Evolutionary conservation across 2,113 vertebrate species (phyloP).

Genomic region (Anguilla rostrata): DNA sequence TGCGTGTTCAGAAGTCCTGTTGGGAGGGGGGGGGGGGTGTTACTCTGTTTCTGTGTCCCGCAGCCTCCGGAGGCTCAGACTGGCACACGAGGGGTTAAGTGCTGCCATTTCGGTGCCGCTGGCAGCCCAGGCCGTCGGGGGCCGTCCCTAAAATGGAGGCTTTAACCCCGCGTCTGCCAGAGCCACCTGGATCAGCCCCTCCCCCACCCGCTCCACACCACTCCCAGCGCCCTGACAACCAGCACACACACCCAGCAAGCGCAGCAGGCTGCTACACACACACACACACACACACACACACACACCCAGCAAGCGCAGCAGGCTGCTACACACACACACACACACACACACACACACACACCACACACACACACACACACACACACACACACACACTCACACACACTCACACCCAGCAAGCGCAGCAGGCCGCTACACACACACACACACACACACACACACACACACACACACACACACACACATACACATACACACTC

Average conservation of each 20-base stretch:
- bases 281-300: not conserved
- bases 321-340: not conserved
- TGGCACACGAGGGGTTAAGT: conserved; percentile 81
- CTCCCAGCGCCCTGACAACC: not conserved
- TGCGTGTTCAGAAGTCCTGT: too few relatives aligned
- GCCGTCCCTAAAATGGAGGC: conserved; percentile 92
- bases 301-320: too few relatives aligned
- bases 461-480: too few relatives aligned
- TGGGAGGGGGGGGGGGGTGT: too few relatives aligned
- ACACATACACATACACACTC: not conserved
- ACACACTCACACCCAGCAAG: not conserved
- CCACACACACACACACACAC: not conserved
- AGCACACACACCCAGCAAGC: not conserved
- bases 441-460: not conserved
- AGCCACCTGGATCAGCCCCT: conserved; percentile 8
- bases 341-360: not conserved
- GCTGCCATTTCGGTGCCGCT: conserved; percentile 91
- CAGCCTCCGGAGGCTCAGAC: too few relatives aligned
- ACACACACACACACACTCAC: not conserved
- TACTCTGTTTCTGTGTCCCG: not conserved
- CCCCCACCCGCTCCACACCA: not conserved
- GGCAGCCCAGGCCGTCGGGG: conserved; percentile 83
- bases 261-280: not conserved
- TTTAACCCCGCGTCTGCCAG: conserved; percentile 80
- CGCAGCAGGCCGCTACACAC: not conserved